Evolutionary conservation across 2,113 vertebrate species (phyloP), one percentile per base, ranked within the genome.

Genomic region (Canis aureus): DNA sequence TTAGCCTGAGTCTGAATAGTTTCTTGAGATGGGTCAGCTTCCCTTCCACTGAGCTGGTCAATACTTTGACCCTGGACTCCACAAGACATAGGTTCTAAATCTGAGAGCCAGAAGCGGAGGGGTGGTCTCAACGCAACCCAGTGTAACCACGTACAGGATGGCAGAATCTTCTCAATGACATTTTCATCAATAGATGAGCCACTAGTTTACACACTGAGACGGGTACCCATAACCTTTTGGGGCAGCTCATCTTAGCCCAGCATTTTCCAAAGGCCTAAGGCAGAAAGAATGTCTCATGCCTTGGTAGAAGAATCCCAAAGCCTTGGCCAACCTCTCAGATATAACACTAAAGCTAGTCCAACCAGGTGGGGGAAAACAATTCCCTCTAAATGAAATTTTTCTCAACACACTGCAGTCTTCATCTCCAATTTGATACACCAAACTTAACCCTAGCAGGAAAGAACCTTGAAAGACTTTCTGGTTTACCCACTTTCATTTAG

Each of bases 361-460:
- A 15, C 17, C 22, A 27, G 23, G 59, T n/a, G 32, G 57, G 49
- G 78, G 5, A 15, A 62, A 74, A 35, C 55, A 79, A 78, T 60
- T 10, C 16, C 55, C 32, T 2, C 16, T 35, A 22, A 9, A 71
- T 92, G 27, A 94, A 57, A 87, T 27, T 49, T 81, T 81, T 49
- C 43, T 85, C 64, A 76, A 76, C 57, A 53, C 49, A 69, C 51
- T 25, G 29, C 11, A 91, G 20, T 55, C 69, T 83, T 49, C 38
- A 92, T 32, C 35, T 78, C 60, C 69, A 71, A 49, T 60, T 55
- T 81, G 64, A 85, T 59, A 22, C 0, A 89, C 0, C 27, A 27
- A 92, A 84, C 22, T 92, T 57, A 89, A 71, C 35, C 35, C 79
- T 32, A 57, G 38, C 53, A 25, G 60, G 60, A 71, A 95, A 96